Conservation (phyloP, 2,797 vertebrate species). For the Intellagama lesueurii region DNA sequence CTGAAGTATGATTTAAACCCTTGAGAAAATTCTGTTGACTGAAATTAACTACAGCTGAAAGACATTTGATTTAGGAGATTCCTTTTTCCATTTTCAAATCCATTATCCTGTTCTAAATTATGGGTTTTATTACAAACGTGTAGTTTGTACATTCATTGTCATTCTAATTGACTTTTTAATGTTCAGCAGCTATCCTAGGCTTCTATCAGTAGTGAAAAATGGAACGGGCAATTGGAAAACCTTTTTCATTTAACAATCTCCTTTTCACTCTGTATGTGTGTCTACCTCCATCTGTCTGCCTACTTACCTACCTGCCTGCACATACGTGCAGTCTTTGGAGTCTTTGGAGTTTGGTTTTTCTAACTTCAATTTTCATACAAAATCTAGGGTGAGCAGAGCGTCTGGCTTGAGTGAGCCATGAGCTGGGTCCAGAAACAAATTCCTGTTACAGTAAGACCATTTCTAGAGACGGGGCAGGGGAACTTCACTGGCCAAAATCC, state of each 20-base stretch:
- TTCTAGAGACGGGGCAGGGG: background rate
- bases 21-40: constrained; percentile 71
- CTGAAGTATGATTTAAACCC: constrained; percentile 66
- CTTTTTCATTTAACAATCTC: constrained; percentile 60
- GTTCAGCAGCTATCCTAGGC: constrained; percentile 64
- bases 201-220: constrained; percentile 71
- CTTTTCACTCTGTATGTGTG: background rate
- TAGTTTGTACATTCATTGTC: constrained; percentile 69
- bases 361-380: background rate
- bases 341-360: too few species aligned
- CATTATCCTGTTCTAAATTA: constrained; percentile 74
- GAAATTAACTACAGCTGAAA: constrained; percentile 74
- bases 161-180: constrained; percentile 71
- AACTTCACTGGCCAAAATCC: too few species aligned
- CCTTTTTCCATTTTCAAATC: constrained; percentile 68
- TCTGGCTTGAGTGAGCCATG: background rate
- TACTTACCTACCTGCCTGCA: too few species aligned
- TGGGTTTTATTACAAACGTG: constrained; percentile 69
- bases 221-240: constrained; percentile 62
- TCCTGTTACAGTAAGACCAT: background rate
- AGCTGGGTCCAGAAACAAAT: background rate
- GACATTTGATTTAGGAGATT: constrained; percentile 73
- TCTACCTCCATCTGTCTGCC: too few species aligned
- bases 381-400: background rate
- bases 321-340: too few species aligned